A percentile compares a stretch with the other conserved stretches of the same genome.
Evolutionary conservation across 1,140 invertebrate genomes (phyloP).

Genomic region (Drosophila albomicans): DNA sequence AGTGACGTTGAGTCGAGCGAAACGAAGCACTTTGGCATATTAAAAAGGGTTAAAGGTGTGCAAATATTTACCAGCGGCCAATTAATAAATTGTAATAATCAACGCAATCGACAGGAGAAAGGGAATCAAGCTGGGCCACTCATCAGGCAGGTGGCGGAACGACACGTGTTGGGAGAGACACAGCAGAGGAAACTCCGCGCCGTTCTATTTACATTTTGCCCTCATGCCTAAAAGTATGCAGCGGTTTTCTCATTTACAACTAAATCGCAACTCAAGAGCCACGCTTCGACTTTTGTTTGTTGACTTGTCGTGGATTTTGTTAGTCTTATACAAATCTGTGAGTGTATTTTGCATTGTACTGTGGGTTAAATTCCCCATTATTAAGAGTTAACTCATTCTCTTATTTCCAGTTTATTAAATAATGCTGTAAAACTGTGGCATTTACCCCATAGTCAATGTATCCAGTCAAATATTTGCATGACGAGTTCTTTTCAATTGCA

Average conservation of each 20-base stretch:
- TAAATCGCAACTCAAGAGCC: slow-evolving; percentile 48
- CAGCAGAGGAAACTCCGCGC: no score
- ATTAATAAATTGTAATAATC: slow-evolving; percentile 80
- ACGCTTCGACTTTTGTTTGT: slow-evolving; percentile 50
- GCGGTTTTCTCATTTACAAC: slow-evolving; percentile 47
- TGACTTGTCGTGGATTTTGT: slow-evolving; percentile 39
- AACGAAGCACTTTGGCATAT: slow-evolving; percentile 69
- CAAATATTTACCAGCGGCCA: slow-evolving; percentile 75
- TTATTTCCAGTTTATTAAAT: background rate
- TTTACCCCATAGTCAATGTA: slow-evolving; percentile 46
- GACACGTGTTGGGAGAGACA: slow-evolving; percentile 51
- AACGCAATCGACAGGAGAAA: slow-evolving; percentile 18
- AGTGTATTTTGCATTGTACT: slow-evolving; percentile 14
- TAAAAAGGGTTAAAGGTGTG: slow-evolving; percentile 82
- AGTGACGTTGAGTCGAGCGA: slow-evolving; percentile 17
- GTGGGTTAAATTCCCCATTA: no score
- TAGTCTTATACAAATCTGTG: slow-evolving; percentile 9
- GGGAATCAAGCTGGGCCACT: slow-evolving; percentile 3
- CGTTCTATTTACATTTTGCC: slow-evolving; percentile 53
- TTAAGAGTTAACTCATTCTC: no score
- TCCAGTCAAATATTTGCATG: slow-evolving; percentile 77
- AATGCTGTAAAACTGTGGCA: background rate
- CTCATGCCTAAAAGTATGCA: slow-evolving; percentile 66
- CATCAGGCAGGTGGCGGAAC: slow-evolving; percentile 5
- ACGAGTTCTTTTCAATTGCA: slow-evolving; percentile 77